These are phyloP conservation scores for Catotricha subobsoleta DNA, from an alignment of 2,888 invertebrate genomes.

Conservation along the genomic window DNA sequence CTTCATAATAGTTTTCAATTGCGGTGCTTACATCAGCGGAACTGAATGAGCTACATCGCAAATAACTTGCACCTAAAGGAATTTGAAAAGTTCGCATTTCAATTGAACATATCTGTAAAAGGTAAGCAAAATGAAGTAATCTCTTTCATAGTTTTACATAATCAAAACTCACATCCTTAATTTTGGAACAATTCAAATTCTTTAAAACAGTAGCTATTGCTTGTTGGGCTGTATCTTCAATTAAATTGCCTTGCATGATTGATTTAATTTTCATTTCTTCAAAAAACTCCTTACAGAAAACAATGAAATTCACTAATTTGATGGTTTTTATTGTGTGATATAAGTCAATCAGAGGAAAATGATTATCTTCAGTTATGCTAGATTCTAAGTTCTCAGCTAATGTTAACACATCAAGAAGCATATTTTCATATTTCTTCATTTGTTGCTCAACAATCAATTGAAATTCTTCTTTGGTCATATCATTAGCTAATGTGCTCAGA, in stretches of 20 bases:
- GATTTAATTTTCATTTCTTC: conserved; percentile 49
- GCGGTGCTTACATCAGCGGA: conserved; percentile 58
- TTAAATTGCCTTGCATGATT: conserved; percentile 66
- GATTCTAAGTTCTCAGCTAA: conserved; percentile 53
- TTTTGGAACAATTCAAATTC: conserved; percentile 34
- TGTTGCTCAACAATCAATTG: conserved; percentile 36
- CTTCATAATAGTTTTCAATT: conserved; percentile 75
- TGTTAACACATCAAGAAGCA: conserved; percentile 50
- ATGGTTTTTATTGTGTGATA: conserved; percentile 37
- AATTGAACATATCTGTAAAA: conserved; percentile 11
- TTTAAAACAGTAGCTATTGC: conserved; percentile 39
- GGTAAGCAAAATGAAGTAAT: not conserved
- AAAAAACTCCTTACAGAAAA: conserved; percentile 40
- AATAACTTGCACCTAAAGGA: conserved; percentile 45
- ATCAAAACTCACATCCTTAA: conserved; percentile 21
- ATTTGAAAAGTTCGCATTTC: conserved; percentile 38
- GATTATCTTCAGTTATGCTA: conserved; percentile 42
- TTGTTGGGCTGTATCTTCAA: conserved; percentile 39
- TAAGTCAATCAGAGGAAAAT: conserved; percentile 51
- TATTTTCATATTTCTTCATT: conserved; percentile 54
- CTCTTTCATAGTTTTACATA: no score
- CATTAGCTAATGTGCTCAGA: conserved; percentile 37
- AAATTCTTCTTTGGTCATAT: conserved; percentile 44
- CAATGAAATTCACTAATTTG: conserved; percentile 38
- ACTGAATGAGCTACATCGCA: conserved; percentile 53